Evolutionary conservation across 2,113 vertebrate genomes (phyloP).

Genomic region (Amblyornis subalaris): DNA sequence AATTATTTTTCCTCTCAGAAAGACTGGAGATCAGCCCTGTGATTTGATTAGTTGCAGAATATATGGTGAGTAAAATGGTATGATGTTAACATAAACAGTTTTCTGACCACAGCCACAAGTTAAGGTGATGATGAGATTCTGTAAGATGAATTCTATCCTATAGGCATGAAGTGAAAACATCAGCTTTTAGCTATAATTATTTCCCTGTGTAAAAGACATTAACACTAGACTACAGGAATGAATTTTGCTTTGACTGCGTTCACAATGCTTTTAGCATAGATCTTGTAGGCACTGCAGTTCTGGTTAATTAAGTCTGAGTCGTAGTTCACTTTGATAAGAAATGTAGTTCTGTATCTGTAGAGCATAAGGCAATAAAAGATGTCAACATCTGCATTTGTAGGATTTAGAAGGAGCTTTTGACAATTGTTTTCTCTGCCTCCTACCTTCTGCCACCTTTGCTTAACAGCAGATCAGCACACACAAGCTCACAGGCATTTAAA

Average conservation of each 20-base stretch:
- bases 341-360: background rate
- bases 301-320: conserved; percentile 42
- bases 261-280: background rate
- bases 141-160: background rate
- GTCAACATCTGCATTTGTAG: background rate
- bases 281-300: background rate
- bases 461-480: background rate
- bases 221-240: background rate
- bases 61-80: background rate
- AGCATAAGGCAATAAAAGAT: conserved; percentile 21
- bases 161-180: background rate
- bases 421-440: conserved; percentile 32
- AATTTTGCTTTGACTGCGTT: background rate
- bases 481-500: background rate
- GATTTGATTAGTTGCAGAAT: background rate
- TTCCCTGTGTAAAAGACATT: background rate
- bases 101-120: background rate
- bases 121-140: background rate
- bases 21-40: background rate
- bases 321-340: conserved; percentile 25
- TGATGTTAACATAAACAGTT: background rate
- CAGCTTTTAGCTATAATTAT: conserved; percentile 4
- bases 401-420: conserved; percentile 29
- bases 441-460: background rate
- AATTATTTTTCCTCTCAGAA: background rate